Evolutionary conservation across 2,888 invertebrate species (phyloP).

Genomic region (Agrotis clavis): DNA sequence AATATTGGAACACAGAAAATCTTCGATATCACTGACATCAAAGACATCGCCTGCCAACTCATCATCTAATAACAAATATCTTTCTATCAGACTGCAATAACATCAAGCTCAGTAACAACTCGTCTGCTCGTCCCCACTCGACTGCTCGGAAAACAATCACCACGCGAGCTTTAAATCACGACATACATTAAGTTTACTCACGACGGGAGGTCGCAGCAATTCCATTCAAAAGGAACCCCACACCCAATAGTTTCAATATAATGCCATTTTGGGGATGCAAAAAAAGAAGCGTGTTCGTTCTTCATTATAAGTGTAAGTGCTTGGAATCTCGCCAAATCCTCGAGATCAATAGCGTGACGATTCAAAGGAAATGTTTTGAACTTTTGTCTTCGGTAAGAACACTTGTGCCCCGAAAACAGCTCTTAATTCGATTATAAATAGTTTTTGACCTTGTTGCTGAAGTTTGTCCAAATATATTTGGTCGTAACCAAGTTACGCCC

Average conservation of each 20-base stretch:
- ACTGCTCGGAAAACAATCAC: slow-evolving; percentile 59
- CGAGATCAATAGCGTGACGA: slow-evolving; percentile 39
- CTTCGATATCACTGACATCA: slow-evolving; percentile 19
- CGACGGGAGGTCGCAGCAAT: slow-evolving; percentile 59
- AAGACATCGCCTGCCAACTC: slow-evolving; percentile 17
- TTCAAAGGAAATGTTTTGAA: slow-evolving; percentile 44
- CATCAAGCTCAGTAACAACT: slow-evolving; percentile 44
- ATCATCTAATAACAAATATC: slow-evolving; percentile 45
- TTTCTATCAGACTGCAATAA: slow-evolving; percentile 61
- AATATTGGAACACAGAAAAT: slow-evolving; percentile 18
- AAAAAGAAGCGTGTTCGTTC: slow-evolving; percentile 30
- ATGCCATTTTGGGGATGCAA: slow-evolving; percentile 49
- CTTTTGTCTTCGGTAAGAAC: slow-evolving; percentile 26
- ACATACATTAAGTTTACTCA: slow-evolving; percentile 61
- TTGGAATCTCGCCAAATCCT: slow-evolving; percentile 45
- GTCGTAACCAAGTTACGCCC: slow-evolving; percentile 51
- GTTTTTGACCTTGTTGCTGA: slow-evolving; percentile 55
- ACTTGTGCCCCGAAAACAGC: slow-evolving; percentile 21
- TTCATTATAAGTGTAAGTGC: slow-evolving; percentile 38
- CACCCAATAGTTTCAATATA: slow-evolving; percentile 56
- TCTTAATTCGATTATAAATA: slow-evolving; percentile 58
- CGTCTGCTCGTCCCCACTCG: slow-evolving; percentile 16
- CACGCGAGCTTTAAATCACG: slow-evolving; percentile 57
- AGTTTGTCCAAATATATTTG: slow-evolving; percentile 54
- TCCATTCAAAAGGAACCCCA: slow-evolving; percentile 51